Evolutionary conservation across 2,888 invertebrate species (phyloP).

Genomic region (Elmis aenea): DNA sequence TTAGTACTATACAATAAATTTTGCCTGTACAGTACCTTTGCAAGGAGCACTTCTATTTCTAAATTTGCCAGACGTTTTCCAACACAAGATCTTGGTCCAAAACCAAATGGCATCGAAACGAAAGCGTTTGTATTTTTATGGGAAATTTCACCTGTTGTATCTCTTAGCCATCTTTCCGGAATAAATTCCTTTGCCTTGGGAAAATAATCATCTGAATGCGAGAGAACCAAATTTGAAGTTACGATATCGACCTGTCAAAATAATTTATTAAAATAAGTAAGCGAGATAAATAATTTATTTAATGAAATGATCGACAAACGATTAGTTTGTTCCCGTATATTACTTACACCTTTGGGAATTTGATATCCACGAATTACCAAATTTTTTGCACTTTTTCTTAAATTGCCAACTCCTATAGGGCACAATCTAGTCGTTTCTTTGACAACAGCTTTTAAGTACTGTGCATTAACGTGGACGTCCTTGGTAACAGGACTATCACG

Average conservation of each 20-base stretch:
- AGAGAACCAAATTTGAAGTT: slow-evolving; percentile 4
- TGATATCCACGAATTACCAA: slow-evolving; percentile 40
- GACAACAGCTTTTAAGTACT: slow-evolving; percentile 58
- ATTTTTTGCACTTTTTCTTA: slow-evolving; percentile 34
- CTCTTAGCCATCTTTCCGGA: slow-evolving; percentile 35
- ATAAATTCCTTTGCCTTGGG: slow-evolving; percentile 28
- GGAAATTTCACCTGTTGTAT: slow-evolving; percentile 23
- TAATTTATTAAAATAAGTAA: too few species aligned
- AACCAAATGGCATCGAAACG: slow-evolving; percentile 62
- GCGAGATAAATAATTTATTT: too few species aligned
- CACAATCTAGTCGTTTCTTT: slow-evolving; percentile 55
- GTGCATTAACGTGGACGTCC: slow-evolving; percentile 39
- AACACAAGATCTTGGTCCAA: slow-evolving; percentile 63
- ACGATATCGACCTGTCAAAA: too few species aligned
- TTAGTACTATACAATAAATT: too few species aligned
- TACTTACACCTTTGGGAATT: slow-evolving; percentile 42
- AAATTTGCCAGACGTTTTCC: slow-evolving; percentile 69
- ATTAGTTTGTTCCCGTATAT: slow-evolving; percentile 5
- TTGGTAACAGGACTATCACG: slow-evolving; percentile 38
- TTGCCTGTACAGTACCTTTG: too few species aligned
- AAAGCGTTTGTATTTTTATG: slow-evolving; percentile 50
- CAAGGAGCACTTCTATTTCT: slow-evolving; percentile 40
- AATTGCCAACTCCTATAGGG: slow-evolving; percentile 29
- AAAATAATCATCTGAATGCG: slow-evolving; percentile 16
- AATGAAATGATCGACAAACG: too few species aligned